Percentiles rank a stretch among this genome's conserved stretches.
Conservation (phyloP, 2,888 invertebrate species). For the Pachymerium ferrugineum region DNA sequence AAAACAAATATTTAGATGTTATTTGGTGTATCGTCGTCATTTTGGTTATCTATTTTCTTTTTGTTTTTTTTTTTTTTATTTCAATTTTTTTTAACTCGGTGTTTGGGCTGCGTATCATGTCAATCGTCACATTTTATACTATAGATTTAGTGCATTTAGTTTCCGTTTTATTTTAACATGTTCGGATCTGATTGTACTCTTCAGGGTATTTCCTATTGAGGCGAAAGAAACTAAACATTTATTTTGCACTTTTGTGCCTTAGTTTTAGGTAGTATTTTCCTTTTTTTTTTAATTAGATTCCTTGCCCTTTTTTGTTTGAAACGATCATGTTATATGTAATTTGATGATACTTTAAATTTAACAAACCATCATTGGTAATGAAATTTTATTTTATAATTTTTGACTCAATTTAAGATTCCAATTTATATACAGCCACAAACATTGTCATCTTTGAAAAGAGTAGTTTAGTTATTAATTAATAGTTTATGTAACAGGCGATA, state of each 20-base stretch:
- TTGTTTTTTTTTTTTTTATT: background rate
- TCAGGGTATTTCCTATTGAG: background rate
- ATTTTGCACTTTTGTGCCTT: background rate
- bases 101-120: background rate
- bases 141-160: background rate
- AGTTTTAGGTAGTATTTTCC: too few species aligned
- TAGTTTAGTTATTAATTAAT: slow-evolving; percentile 14
- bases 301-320: too few species aligned
- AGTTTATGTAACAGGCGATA: slow-evolving; percentile 6
- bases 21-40: background rate
- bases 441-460: background rate
- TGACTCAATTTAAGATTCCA: background rate
- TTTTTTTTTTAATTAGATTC: too few species aligned
- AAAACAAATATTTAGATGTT: background rate
- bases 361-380: too few species aligned
- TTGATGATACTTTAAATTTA: too few species aligned
- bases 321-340: too few species aligned
- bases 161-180: background rate
- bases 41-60: background rate
- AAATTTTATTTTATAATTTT: too few species aligned
- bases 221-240: background rate
- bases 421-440: background rate
- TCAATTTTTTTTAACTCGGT: slow-evolving; percentile 4
- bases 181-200: background rate
- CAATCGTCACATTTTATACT: background rate